Conservation (phyloP, 2,113 vertebrate genomes). For the Danio rerio region DNA sequence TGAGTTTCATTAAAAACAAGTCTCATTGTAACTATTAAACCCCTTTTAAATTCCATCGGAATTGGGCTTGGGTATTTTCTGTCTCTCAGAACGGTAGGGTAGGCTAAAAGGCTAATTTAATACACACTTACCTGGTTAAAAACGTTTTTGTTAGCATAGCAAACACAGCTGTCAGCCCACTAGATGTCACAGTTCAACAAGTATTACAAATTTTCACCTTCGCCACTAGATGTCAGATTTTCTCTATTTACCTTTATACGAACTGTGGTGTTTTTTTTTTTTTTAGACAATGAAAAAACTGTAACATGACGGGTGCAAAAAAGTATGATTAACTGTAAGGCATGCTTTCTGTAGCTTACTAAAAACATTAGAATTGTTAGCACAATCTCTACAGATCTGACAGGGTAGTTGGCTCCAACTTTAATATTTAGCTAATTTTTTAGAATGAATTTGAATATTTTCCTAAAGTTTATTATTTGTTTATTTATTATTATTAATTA, state of each 20-base stretch:
- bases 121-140: background rate
- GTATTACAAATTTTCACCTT: background rate
- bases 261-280: background rate
- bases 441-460: no score
- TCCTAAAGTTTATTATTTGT: no score
- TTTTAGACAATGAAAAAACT: background rate
- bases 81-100: no score
- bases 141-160: background rate
- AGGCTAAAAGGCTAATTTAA: background rate
- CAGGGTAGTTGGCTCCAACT: background rate
- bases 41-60: no score
- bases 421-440: no score
- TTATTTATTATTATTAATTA: no score
- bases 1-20: no score
- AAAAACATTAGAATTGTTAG: background rate
- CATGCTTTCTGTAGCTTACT: background rate
- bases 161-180: background rate
- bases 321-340: background rate
- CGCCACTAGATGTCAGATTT: background rate
- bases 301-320: background rate
- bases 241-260: background rate
- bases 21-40: no score
- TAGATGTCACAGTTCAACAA: conserved; percentile 2
- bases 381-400: background rate
- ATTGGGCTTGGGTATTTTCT: no score